Evolutionary conservation across 2,113 vertebrate species (phyloP).

Genomic region (Xenopus tropicalis): UCB_Xtro_10.0 CM004447.2:76141001-76141500

Average conservation of each 20-base stretch:
- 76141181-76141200: slow-evolving; percentile 78
- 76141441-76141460: neutral
- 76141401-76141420: slow-evolving; percentile 12
- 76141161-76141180: slow-evolving; percentile 45
- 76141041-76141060: too few species aligned
- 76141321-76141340: slow-evolving; percentile 50
- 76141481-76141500: too few species aligned
- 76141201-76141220: slow-evolving; percentile 74
- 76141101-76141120: slow-evolving; percentile 47
- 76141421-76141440: slow-evolving; percentile 5
- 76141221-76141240: slow-evolving; percentile 63
- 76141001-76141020: too few species aligned
- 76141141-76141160: slow-evolving; percentile 69
- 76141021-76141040: too few species aligned
- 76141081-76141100: neutral
- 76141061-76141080: too few species aligned
- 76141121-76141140: slow-evolving; percentile 56
- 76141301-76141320: slow-evolving; percentile 63
- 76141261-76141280: slow-evolving; percentile 54
- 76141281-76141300: slow-evolving; percentile 50
- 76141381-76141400: slow-evolving; percentile 41
- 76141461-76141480: too few species aligned
- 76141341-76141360: slow-evolving; percentile 51
- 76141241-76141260: slow-evolving; percentile 70
- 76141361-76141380: slow-evolving; percentile 47